These are phyloP conservation scores for Gorsachius goisagi DNA, from an alignment of 2,113 vertebrate species.

Conservation along the genomic window DNA sequence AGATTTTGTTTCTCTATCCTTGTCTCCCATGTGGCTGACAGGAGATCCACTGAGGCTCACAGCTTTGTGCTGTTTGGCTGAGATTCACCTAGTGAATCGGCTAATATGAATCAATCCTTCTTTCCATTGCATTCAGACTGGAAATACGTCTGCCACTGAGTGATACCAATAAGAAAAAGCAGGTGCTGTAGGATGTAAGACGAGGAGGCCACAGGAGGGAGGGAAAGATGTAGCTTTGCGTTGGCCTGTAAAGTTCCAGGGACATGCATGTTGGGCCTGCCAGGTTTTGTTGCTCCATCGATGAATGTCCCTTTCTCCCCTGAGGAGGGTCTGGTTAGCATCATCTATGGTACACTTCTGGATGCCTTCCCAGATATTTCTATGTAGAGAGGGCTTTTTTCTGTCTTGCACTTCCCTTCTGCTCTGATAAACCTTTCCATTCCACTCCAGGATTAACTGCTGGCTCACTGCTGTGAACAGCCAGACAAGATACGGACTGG, in stretches of 20 bases:
- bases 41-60: background rate
- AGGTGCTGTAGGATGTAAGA: background rate
- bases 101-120: background rate
- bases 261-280: background rate
- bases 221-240: background rate
- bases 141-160: background rate
- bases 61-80: background rate
- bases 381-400: background rate
- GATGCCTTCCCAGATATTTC: background rate
- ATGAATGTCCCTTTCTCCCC: background rate
- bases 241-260: background rate
- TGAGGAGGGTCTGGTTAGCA: background rate
- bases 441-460: background rate
- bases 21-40: background rate
- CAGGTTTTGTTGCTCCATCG: background rate
- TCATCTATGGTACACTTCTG: background rate
- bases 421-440: background rate
- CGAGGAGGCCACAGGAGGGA: background rate
- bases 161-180: background rate
- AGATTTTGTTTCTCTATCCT: background rate
- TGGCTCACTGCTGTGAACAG: background rate
- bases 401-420: background rate
- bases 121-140: background rate
- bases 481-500: background rate
- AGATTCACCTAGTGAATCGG: background rate